These are phyloP conservation scores for Boloria selene DNA, from an alignment of 2,888 invertebrate genomes.

Conservation along the genomic window DNA sequence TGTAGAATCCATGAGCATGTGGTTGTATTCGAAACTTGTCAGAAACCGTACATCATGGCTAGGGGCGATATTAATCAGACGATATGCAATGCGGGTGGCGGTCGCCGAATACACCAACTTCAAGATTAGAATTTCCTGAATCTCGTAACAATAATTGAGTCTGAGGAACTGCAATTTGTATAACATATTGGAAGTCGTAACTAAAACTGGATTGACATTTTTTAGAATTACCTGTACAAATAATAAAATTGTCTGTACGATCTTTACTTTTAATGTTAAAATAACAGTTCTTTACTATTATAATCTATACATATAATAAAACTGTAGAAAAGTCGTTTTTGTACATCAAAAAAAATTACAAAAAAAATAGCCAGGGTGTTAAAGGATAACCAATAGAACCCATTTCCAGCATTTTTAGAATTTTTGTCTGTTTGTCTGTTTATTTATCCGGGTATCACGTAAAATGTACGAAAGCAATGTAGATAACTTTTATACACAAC, in stretches of 20 bases:
- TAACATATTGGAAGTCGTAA: slow-evolving; percentile 14
- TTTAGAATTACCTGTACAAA: not conserved
- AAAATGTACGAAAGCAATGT: too few species aligned
- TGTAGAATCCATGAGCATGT: slow-evolving; percentile 20
- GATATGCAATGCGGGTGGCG: slow-evolving; percentile 63
- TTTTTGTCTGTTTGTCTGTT: too few species aligned
- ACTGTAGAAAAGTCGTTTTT: too few species aligned
- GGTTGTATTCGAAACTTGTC: slow-evolving; percentile 57
- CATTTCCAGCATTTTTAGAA: too few species aligned
- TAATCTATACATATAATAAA: too few species aligned
- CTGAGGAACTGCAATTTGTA: slow-evolving; percentile 51
- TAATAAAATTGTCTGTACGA: not conserved
- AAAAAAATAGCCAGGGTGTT: too few species aligned
- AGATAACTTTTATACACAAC: too few species aligned
- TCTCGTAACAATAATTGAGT: slow-evolving; percentile 70
- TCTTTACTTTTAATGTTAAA: not conserved
- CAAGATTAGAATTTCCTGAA: slow-evolving; percentile 67
- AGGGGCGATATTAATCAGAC: slow-evolving; percentile 72
- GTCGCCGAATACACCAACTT: slow-evolving; percentile 59
- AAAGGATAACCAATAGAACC: too few species aligned
- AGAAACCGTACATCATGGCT: slow-evolving; percentile 57
- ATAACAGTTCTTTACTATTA: too few species aligned
- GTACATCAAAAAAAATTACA: too few species aligned
- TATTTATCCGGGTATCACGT: too few species aligned
- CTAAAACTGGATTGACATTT: not conserved